Base-by-base conservation (phyloP, 2,888 invertebrate genomes). In the Drosophila ustulata region DNA sequence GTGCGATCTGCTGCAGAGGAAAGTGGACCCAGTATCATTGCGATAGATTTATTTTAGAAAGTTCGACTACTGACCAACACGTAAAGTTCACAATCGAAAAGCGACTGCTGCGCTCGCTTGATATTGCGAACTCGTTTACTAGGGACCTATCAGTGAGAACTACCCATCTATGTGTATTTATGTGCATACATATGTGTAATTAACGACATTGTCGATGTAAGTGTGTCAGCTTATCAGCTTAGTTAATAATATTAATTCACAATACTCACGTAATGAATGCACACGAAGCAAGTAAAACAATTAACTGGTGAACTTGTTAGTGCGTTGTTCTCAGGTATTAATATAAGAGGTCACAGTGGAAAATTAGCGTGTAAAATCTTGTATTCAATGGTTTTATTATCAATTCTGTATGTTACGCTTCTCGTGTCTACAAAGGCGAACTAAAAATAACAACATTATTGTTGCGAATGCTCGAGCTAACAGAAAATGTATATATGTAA, bases 1-100 rank as follows among this genome's bases (percentile, higher is more conserved):
- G 91, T 91, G 11, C 91, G 85, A 63, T 92, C 92, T 8, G 88
- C 80, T 1, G 88, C 81, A 37, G 37, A n/a, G 32, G 91, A 84
- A 7, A 63, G 50, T 13, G 50, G 5, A 43, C 46, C 1, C 32
- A 46, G 34, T 18, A 39, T 25, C 9, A 34, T 34, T 34, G 34
- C 18, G 13, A 3, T 41, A 6, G 39, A 6, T 18, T 18, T 41
- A 41, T 18, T 18, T 18, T 41, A 37, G 11, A n/a, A 11, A n/a
- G 37, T 41, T 9, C 52, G 56, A 32, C 61, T 32, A 11, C 49
- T 26, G 11, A 77, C 41, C 5, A 68, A 46, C 0, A 58, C 58
- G n/a, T 58, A 56, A 62, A 32, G 18, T 65, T 62, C 68, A 25
- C 45, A 4, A 9, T n/a, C 25, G 34, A 45, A 3, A 25, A n/a